These are phyloP conservation scores for Maccullochella peelii DNA, from an alignment of 2,113 vertebrate genomes.

Conservation along the genomic window DNA sequence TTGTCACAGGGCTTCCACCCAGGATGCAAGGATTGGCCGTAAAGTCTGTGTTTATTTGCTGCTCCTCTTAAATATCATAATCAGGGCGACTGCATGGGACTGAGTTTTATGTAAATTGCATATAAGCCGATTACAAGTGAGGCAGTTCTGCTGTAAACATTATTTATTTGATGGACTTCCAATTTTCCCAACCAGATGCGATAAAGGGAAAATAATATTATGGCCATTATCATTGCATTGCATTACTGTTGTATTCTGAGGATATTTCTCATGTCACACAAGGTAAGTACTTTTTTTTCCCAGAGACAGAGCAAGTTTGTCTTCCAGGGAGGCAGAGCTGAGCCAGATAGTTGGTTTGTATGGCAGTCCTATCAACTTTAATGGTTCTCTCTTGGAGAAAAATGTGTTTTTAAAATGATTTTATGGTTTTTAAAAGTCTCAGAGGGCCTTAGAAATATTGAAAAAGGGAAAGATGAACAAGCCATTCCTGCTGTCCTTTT, in stretches of 20 bases:
- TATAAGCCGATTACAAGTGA: constrained; percentile 85
- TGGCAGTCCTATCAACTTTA: constrained; percentile 28
- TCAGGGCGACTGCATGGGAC: constrained; percentile 77
- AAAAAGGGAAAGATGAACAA: constrained; percentile 27
- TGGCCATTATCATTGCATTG: constrained; percentile 76
- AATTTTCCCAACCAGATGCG: constrained; percentile 81
- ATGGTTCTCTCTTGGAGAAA: not conserved
- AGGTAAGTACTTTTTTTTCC: constrained; percentile 72
- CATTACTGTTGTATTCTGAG: constrained; percentile 80
- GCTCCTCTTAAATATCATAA: constrained; percentile 80
- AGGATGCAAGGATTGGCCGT: constrained; percentile 56
- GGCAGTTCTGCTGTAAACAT: constrained; percentile 80
- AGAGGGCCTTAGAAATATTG: constrained; percentile 8
- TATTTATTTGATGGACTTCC: constrained; percentile 86
- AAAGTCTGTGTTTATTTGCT: constrained; percentile 80
- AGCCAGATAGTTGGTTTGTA: constrained; percentile 41
- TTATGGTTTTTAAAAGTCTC: constrained; percentile 4
- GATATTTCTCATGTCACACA: constrained; percentile 78
- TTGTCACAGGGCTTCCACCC: constrained; percentile 36
- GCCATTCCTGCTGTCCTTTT: not conserved
- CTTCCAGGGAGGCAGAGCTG: constrained; percentile 38
- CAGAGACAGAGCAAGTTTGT: constrained; percentile 41
- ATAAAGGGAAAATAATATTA: constrained; percentile 83
- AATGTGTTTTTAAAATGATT: constrained; percentile 12
- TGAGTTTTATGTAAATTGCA: constrained; percentile 86